Evolutionary conservation across 1,140 invertebrate species (phyloP), one percentile per base, ranked within the genome.

Genomic region (Drosophila nebulosa): DNA sequence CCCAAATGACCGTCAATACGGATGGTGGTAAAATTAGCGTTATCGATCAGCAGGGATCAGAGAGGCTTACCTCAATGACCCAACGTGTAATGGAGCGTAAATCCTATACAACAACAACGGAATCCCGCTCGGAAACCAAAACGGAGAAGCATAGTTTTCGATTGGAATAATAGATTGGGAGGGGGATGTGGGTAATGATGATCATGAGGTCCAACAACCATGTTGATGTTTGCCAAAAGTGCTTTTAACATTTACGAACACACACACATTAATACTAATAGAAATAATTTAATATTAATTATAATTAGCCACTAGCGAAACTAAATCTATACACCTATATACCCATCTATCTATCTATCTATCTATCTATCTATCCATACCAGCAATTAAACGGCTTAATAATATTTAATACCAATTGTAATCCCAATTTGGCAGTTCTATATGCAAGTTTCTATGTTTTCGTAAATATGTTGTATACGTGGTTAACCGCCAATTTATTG

Each of bases 51-150:
- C 55, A 76, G 42, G 86, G 90, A 21, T 90, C 89, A 0, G 75
- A 89, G 59, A 75, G 90, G 12, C 78, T 91, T 26, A 77, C 80
- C 30, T 93, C 93, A 2, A 92, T 92, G 84, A 93, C 92, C 21
- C 92, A 93, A 66, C 93, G 93, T 42, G 92, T 93, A 18, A 93
- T 92, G 61, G 93, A 93, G 65, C 93, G 93, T 55, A 93, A 93
- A 73, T 93, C 92, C 10, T 90, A 93, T 10, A 93, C 92, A 0
- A 93, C 90, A 68, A 93, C 92, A 9, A 92, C 91, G 32, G 92
- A 92, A 35, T 93, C 91, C 67, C 91, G 92, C 2, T 92, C 92
- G 24, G 93, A 93, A 65, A 91, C 89, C 52, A 91, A 91, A 70
- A 91, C 81, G 61, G 85, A 91, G 55, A 90, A 90, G 70, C 90